A percentile compares a stretch with the other conserved stretches of the same genome.
Evolutionary conservation across 2,888 invertebrate species (phyloP).

Genomic region (Julus scandinavius): DNA sequence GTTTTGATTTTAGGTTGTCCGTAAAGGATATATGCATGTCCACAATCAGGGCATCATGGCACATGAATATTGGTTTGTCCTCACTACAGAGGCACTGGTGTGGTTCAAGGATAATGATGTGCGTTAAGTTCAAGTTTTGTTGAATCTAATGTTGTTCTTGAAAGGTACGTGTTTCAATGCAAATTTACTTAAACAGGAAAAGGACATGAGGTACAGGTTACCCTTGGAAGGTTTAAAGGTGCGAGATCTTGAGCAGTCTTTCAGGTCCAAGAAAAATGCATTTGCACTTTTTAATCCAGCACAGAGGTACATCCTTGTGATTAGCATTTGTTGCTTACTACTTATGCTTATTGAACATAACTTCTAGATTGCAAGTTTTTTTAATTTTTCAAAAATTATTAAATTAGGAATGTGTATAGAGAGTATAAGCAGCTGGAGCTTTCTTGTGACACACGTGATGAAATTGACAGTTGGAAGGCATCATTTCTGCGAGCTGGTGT

Average conservation of each 20-base stretch:
- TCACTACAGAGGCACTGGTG: constrained; percentile 97
- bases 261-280: constrained; percentile 97
- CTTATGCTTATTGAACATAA: too few relatives aligned
- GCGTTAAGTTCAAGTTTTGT: not conserved
- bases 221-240: constrained; percentile 96
- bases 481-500: constrained; percentile 99
- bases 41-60: constrained; percentile 99
- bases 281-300: constrained; percentile 99
- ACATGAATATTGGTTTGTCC: constrained; percentile 98
- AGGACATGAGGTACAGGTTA: constrained; percentile 99
- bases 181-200: too few relatives aligned
- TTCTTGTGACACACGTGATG: constrained; percentile 95
- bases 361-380: not conserved
- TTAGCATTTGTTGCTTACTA: too few relatives aligned
- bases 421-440: constrained; percentile 99
- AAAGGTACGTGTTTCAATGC: too few relatives aligned
- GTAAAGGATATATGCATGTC: constrained; percentile 99
- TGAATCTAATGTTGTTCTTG: too few relatives aligned
- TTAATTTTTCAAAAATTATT: too few relatives aligned
- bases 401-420: constrained; percentile 75
- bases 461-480: constrained; percentile 99
- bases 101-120: constrained; percentile 99
- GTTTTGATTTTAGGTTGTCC: constrained; percentile 91
- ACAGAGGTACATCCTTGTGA: constrained; percentile 71
- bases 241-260: constrained; percentile 95